These are phyloP conservation scores for Lichenostomus cassidix DNA, from an alignment of 2,113 vertebrate species.

Conservation along the genomic window DNA sequence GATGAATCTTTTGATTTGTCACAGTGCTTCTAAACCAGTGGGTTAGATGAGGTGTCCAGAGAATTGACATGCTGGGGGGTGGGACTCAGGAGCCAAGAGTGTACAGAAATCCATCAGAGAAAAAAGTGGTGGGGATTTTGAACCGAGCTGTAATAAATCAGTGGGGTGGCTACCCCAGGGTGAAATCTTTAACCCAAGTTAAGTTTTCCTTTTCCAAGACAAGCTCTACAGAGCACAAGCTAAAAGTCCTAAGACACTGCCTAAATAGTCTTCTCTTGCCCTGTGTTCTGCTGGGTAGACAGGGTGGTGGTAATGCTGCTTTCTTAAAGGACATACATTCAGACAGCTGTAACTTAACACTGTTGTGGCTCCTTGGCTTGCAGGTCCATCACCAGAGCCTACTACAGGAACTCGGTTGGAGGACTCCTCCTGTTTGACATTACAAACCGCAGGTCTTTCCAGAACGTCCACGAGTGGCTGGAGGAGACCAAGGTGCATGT, in stretches of 20 bases:
- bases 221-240: background rate
- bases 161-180: background rate
- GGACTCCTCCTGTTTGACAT: conserved; percentile 97
- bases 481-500: conserved; percentile 94
- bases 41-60: background rate
- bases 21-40: background rate
- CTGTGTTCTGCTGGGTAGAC: background rate
- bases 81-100: background rate
- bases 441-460: conserved; percentile 95
- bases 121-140: background rate
- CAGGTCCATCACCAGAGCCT: conserved; percentile 90
- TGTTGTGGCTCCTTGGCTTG: conserved; percentile 31
- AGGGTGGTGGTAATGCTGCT: background rate
- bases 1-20: background rate
- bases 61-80: fast-evolving
- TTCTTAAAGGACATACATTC: fast-evolving
- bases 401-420: conserved; percentile 97
- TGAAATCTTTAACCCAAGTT: background rate
- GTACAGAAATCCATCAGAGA: background rate
- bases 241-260: fast-evolving
- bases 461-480: conserved; percentile 91
- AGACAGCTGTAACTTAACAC: background rate
- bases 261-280: background rate
- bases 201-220: background rate
- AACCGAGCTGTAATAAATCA: background rate